These are phyloP conservation scores for Sphaerophoria taeniata DNA, from an alignment of 2,888 invertebrate genomes.

Conservation along the genomic window DNA sequence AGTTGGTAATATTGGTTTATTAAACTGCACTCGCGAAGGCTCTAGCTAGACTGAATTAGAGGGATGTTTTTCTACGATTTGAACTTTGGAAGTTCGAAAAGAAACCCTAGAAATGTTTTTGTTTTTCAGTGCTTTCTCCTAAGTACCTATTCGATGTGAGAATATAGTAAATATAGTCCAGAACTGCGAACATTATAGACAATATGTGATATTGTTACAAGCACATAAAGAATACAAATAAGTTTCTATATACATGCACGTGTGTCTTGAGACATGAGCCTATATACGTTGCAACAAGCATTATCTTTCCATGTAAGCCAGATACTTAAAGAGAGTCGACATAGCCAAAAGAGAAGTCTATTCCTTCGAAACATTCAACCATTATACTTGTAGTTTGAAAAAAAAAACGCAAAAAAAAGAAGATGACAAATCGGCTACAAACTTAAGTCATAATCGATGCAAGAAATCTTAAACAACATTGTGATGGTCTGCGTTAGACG, in stretches of 20 bases:
- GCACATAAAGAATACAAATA: slow-evolving; percentile 11
- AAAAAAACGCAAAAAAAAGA: background rate
- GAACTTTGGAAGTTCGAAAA: slow-evolving; percentile 77
- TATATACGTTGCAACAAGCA: background rate
- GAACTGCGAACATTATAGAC: slow-evolving; percentile 32
- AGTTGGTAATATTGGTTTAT: background rate
- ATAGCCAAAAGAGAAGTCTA: slow-evolving; percentile 18
- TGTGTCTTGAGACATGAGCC: background rate
- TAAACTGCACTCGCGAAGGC: slow-evolving; percentile 76
- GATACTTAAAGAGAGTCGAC: slow-evolving; percentile 32
- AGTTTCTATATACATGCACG: background rate
- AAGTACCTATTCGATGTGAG: slow-evolving; percentile 60
- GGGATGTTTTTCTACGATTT: slow-evolving; percentile 78
- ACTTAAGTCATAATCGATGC: slow-evolving; percentile 10
- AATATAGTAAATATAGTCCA: slow-evolving; percentile 65
- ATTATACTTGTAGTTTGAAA: background rate
- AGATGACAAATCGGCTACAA: slow-evolving; percentile 1
- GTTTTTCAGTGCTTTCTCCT: slow-evolving; percentile 66
- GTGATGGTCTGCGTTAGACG: too few relatives aligned
- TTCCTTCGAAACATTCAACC: slow-evolving; percentile 32
- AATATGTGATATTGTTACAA: slow-evolving; percentile 40
- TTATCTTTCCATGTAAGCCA: slow-evolving; percentile 18
- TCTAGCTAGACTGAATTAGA: slow-evolving; percentile 80
- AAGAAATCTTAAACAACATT: background rate
- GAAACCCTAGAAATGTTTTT: slow-evolving; percentile 79